Conservation (phyloP, 2,113 vertebrate genomes). For the Pantherophis guttatus region DNA sequence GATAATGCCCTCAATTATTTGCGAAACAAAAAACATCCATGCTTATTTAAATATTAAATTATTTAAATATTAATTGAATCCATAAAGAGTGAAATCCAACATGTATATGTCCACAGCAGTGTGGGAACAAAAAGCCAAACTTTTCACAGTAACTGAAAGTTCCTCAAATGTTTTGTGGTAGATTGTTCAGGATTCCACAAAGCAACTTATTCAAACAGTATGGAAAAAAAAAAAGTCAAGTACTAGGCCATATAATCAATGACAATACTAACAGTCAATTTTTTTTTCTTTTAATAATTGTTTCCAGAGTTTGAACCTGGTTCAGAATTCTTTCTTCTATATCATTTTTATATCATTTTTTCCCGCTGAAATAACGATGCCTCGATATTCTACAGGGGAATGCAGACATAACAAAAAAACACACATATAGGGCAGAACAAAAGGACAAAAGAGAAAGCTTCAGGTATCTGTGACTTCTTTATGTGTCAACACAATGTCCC, state of each 20-base stretch:
- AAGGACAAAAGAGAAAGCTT: background rate
- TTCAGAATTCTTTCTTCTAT: background rate
- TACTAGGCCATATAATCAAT: background rate
- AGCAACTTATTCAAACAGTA: background rate
- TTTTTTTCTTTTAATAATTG: constrained; percentile 21
- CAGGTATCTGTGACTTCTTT: background rate
- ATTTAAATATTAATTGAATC: background rate
- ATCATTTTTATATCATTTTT: background rate
- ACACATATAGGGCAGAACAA: background rate
- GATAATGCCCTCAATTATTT: background rate
- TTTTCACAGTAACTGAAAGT: background rate
- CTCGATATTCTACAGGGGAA: background rate
- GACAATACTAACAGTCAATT: background rate
- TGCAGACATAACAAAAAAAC: background rate
- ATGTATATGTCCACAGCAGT: background rate
- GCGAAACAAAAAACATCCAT: background rate
- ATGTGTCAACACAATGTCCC: background rate
- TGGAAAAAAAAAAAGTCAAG: background rate
- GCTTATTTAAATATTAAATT: background rate
- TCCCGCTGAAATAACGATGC: background rate
- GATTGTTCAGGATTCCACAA: background rate
- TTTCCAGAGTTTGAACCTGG: background rate
- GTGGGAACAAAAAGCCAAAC: background rate
- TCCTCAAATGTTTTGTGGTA: background rate
- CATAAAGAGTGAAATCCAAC: background rate